Base-by-base conservation (phyloP, 2,113 vertebrate genomes). In the Ivindomyrus marchei region DNA sequence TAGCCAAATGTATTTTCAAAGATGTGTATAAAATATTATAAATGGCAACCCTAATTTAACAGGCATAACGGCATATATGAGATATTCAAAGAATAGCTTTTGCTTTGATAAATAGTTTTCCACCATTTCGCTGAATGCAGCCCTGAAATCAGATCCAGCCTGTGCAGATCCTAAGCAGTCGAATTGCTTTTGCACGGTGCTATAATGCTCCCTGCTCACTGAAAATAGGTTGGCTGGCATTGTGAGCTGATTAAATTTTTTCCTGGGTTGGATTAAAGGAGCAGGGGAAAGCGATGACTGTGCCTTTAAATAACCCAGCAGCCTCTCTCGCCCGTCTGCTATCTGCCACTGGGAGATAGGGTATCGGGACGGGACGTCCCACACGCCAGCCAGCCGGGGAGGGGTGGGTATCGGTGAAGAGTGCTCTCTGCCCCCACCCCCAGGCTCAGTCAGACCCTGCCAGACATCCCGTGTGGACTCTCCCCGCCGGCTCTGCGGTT, bases 401-500 rank as follows among this genome's bases (percentile, higher is more conserved):
- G 83, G 49, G 17, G 70, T 19, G 56, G 74, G 36, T 50, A 31
- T 13, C 31, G 36, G 36, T 36, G 31, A 24, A 62, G 36, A 88
- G 92, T 91, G 90, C 66, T 52, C 92, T 92, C 90, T 88, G 46
- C 90, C 89, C 89, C 85, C 89, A 15, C 88, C 87, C 88, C n/a
- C 70, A 77, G 62, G 84, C 80, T 84, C 62, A 49, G 87, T 53
- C 88, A 17, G 84, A 83, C 88, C 87, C 89, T 90, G 80, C 84
- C 62, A 91, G 86, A 91, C 91, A 66, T 90, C 91, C 89, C 46
- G 58, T 89, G 89, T 92, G 86, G 92, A 91, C 93, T 92, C 93
- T 93, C 92, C 92, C 89, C 49, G 90, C 92, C 89, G 11, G 84
- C 90, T 90, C 94, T 93, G 94, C 94, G 93, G 93, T 92, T 89